Evolutionary conservation across 2,888 invertebrate genomes (phyloP).

Genomic region (Auanema sp.): DNA sequence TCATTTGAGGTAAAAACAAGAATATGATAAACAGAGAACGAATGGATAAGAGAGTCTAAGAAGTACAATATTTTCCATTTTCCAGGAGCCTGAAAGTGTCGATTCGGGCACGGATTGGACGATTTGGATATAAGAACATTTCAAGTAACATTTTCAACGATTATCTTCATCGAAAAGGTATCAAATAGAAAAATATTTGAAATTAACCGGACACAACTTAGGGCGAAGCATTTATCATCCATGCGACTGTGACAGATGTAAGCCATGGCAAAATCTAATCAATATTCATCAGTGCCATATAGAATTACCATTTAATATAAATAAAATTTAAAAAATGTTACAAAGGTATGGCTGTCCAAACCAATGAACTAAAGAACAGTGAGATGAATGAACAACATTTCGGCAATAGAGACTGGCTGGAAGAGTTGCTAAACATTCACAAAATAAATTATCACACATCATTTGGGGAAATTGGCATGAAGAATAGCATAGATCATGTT

Average conservation of each 20-base stretch:
- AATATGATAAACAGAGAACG: background rate
- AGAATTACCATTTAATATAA: too few species aligned
- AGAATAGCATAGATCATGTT: constrained; percentile 38
- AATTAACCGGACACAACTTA: constrained; percentile 10
- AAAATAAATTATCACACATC: constrained; percentile 37
- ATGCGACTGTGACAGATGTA: constrained; percentile 12
- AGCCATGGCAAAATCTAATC: constrained; percentile 12
- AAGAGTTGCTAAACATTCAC: constrained; percentile 29
- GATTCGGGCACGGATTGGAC: constrained; percentile 5
- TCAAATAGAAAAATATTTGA: constrained; percentile 6
- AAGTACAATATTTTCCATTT: background rate
- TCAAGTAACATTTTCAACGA: constrained; percentile 1
- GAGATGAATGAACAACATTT: constrained; percentile 21
- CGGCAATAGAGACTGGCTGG: constrained; percentile 31
- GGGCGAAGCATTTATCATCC: constrained; percentile 8
- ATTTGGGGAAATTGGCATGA: constrained; percentile 34
- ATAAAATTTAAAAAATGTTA: too few species aligned
- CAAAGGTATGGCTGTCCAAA: too few species aligned
- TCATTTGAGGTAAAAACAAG: constrained; percentile 10
- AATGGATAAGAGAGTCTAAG: background rate
- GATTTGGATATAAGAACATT: constrained; percentile 1
- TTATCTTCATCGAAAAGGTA: constrained; percentile 6
- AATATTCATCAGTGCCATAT: constrained; percentile 6
- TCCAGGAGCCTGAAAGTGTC: constrained; percentile 3
- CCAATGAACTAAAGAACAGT: too few species aligned